phyloP scores from a whole-genome alignment of 2,797 vertebrate species.

The Pachyuromys duprasi region DNA sequence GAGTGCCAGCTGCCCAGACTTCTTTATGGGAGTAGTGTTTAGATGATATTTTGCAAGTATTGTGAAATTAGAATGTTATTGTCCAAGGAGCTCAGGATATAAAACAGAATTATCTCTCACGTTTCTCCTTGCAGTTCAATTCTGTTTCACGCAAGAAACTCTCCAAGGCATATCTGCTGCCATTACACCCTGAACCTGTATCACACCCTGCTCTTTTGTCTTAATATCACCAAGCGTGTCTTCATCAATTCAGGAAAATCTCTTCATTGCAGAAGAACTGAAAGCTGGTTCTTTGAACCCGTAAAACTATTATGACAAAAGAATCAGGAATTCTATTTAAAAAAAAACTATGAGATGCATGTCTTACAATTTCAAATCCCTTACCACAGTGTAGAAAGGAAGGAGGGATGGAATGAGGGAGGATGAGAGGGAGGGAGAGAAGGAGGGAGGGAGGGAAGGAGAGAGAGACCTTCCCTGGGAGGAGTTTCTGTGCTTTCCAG shows the following conservation, averaged over 20 bases:
- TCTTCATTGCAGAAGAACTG: neutral
- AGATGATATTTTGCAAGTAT: slow-evolving; percentile 16
- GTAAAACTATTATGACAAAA: neutral
- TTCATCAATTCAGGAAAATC: slow-evolving; percentile 7
- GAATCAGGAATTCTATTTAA: neutral
- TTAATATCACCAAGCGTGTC: neutral
- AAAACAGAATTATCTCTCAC: neutral
- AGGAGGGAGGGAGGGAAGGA: neutral
- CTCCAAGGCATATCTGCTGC: neutral
- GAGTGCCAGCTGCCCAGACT: neutral
- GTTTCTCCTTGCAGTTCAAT: neutral
- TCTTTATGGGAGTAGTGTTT: neutral
- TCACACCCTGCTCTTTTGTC: neutral
- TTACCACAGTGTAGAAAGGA: neutral
- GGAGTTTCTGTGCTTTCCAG: neutral
- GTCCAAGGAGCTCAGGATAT: neutral
- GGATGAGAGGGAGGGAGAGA: neutral
- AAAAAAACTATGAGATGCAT: neutral
- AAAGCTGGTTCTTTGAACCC: neutral
- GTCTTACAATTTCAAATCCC: slow-evolving; percentile 9
- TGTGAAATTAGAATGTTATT: neutral
- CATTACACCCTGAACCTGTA: fast-evolving
- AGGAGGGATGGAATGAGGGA: neutral
- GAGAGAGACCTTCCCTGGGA: neutral
- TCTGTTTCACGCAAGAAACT: neutral